phyloP scores from a whole-genome alignment of 2,888 invertebrate species.

The Helleia helle region DNA sequence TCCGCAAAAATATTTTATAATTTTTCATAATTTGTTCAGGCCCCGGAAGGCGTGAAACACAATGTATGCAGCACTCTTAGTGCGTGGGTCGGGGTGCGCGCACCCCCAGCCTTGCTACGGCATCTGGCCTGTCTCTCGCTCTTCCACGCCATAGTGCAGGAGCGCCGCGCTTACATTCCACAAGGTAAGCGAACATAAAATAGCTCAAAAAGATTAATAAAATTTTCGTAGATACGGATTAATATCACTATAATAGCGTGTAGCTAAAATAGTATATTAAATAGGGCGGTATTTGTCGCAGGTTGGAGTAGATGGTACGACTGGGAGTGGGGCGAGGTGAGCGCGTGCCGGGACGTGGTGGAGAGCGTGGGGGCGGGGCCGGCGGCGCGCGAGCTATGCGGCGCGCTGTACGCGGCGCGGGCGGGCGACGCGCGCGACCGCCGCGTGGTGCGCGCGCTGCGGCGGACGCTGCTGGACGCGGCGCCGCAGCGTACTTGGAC shows the following conservation, averaged over 20 bases:
- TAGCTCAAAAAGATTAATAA: no score
- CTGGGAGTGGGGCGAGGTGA: constrained; percentile 64
- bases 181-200: constrained; percentile 74
- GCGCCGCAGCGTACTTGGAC: constrained; percentile 22
- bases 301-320: constrained; percentile 62
- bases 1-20: no score
- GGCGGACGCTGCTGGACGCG: constrained; percentile 19
- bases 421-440: constrained; percentile 35
- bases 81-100: constrained; percentile 76
- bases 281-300: constrained; percentile 19
- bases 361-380: constrained; percentile 28
- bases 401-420: constrained; percentile 49
- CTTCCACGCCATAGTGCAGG: constrained; percentile 92
- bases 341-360: constrained; percentile 25
- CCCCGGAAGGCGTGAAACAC: constrained; percentile 89
- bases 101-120: constrained; percentile 43
- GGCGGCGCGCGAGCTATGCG: constrained; percentile 24
- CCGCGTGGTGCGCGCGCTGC: constrained; percentile 31
- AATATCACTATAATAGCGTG: no score
- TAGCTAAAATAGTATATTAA: neutral
- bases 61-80: constrained; percentile 84
- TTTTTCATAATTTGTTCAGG: no score
- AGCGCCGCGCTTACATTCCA: constrained; percentile 93
- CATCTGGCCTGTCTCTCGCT: constrained; percentile 81
- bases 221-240: no score